Evolutionary conservation across 2,888 invertebrate genomes (phyloP), one percentile per base, ranked within the genome.

Genomic region (Phengaris alcon): DNA sequence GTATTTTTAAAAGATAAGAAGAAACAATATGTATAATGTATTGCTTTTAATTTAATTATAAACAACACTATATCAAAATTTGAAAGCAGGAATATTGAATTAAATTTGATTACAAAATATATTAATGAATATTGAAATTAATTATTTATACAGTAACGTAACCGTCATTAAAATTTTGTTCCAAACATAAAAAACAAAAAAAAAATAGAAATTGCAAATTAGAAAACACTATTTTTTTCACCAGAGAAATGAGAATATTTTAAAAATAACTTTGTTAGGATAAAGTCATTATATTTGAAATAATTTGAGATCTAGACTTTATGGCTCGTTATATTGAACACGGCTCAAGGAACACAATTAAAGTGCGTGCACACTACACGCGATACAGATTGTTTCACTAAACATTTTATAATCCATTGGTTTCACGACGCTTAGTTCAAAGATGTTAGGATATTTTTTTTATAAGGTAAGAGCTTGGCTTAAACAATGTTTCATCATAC

Each of bases 281-380:
- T 69, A n/a, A 48, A 72, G 72, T 72, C 15, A 35, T 72, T 54
- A 72, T 72, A 52, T 72, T 22, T 72, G 52, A 54, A 72, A 72
- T 72, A 72, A 72, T 72, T 72, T 72, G 35, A 72, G 22, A 72
- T 72, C 72, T 72, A 72, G 72, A 72, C 72, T 72, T 54, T 72
- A 70, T 89, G 82, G 80, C 86, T 89, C 87, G 88, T 91, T 92
- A 90, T 86, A 85, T 87, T 90, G 88, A 90, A 91, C 90, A 91
- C 83, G 84, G 80, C 84, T 83, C 81, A 89, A 52, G 86, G 88
- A 90, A 90, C 86, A 75, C 76, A 91, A 90, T 90, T 64, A 44
- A 44, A 35, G 64, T 6, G 64, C 64, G 64, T 64, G 12, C 64
- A 12, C 35, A 64, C 64, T 35, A 44, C 12, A 64, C 64, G 35